Evolutionary conservation across 2,888 invertebrate species (phyloP).

Genomic region (Cylindroiulus punctatus): DNA sequence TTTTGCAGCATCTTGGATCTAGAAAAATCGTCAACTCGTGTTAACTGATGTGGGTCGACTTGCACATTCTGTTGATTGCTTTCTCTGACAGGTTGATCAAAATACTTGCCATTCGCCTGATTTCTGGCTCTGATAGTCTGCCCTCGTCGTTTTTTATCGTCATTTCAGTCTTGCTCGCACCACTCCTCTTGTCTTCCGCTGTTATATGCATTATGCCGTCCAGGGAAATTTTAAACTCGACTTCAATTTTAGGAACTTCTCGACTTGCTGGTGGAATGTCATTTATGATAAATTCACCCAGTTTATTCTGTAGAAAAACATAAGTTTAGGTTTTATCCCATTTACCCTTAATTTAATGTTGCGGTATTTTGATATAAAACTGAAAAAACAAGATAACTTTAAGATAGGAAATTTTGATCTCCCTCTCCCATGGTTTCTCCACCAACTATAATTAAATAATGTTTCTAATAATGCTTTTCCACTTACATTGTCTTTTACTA

Average conservation of each 20-base stretch:
- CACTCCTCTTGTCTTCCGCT: conserved; percentile 72
- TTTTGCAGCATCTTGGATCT: conserved; percentile 40
- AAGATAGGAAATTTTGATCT: too few species aligned
- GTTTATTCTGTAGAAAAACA: conserved; percentile 74
- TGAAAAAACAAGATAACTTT: too few species aligned
- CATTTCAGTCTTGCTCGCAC: conserved; percentile 78
- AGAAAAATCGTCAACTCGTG: too few species aligned
- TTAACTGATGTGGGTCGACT: too few species aligned
- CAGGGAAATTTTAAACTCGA: conserved; percentile 85
- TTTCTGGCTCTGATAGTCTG: conserved; percentile 82
- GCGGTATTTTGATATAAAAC: too few species aligned
- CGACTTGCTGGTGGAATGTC: conserved; percentile 88
- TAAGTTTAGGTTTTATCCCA: too few species aligned
- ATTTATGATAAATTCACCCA: conserved; percentile 65
- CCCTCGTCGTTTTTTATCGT: conserved; percentile 90
- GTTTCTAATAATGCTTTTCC: too few species aligned
- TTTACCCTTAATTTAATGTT: too few species aligned
- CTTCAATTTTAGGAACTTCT: conserved; percentile 78
- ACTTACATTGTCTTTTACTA: not conserved
- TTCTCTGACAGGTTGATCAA: too few species aligned
- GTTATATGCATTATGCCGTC: conserved; percentile 77
- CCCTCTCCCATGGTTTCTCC: too few species aligned
- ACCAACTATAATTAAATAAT: too few species aligned
- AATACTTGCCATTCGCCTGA: conserved; percentile 78
- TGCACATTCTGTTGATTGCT: too few species aligned